phyloP scores from a whole-genome alignment of 1,140 invertebrate species.

The Bradysia coprophila region DNA sequence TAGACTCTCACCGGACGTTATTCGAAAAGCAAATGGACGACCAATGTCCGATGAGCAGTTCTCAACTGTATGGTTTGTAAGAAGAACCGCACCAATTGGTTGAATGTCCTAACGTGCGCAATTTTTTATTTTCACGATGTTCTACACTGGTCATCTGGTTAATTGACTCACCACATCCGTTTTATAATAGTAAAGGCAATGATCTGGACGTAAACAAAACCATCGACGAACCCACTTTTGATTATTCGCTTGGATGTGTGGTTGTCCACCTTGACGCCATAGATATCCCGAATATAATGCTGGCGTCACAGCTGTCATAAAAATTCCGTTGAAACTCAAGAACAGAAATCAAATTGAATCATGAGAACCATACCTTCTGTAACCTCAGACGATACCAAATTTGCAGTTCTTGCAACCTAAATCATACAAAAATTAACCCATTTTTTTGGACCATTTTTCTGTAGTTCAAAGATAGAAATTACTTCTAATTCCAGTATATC shows the following conservation, averaged over 20 bases:
- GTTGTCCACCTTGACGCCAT: slow-evolving; percentile 45
- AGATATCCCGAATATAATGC: slow-evolving; percentile 60
- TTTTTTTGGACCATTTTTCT: too few relatives aligned
- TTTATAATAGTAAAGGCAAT: slow-evolving; percentile 92
- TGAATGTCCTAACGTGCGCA: slow-evolving; percentile 46
- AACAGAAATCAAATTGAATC: too few relatives aligned
- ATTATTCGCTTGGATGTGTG: slow-evolving; percentile 28
- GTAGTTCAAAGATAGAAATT: slow-evolving; percentile 6
- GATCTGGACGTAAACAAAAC: slow-evolving; percentile 79
- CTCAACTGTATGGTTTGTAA: slow-evolving; percentile 63
- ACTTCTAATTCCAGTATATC: slow-evolving; percentile 70
- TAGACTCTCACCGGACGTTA: slow-evolving; percentile 57
- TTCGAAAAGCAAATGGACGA: slow-evolving; percentile 41
- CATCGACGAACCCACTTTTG: slow-evolving; percentile 75
- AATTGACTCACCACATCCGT: slow-evolving; percentile 42
- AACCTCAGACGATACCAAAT: slow-evolving; percentile 45
- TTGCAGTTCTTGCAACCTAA: slow-evolving; percentile 63
- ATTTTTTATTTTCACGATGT: background rate
- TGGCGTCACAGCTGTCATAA: slow-evolving; percentile 33
- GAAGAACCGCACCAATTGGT: slow-evolving; percentile 73
- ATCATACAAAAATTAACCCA: slow-evolving; percentile 5
- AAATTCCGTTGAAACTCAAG: too few relatives aligned
- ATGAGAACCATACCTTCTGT: too few relatives aligned
- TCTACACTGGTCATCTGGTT: background rate
- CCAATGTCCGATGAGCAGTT: slow-evolving; percentile 16